Conservation (phyloP, 2,888 invertebrate species). For the Zaprionus lineosus region DNA sequence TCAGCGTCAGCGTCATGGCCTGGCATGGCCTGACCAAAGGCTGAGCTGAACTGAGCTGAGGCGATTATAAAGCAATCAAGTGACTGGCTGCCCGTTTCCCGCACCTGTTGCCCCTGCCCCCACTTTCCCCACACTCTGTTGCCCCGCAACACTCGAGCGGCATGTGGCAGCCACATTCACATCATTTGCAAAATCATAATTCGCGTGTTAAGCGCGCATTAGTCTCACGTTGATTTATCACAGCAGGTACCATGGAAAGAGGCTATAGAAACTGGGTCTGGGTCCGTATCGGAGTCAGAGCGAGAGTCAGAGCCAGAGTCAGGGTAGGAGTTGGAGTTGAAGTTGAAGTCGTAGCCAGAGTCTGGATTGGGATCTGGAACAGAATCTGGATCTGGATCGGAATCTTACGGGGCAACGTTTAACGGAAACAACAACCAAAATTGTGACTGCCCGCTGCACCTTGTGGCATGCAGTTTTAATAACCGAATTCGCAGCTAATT, state of each 20-base stretch:
- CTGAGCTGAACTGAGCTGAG: constrained; percentile 4
- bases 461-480: constrained; percentile 56
- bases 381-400: constrained; percentile 16
- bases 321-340: no score
- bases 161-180: constrained; percentile 42
- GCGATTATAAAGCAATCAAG: constrained; percentile 76
- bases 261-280: constrained; percentile 67
- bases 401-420: no score
- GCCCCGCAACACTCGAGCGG: neutral
- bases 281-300: constrained; percentile 40
- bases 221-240: constrained; percentile 81
- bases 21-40: constrained; percentile 13
- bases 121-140: neutral
- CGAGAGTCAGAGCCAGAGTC: no score
- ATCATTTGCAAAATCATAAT: constrained; percentile 80
- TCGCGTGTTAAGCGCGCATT: constrained; percentile 80
- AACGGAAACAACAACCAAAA: no score
- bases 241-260: constrained; percentile 65
- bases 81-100: constrained; percentile 8
- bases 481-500: constrained; percentile 74
- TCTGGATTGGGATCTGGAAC: constrained; percentile 11
- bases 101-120: neutral
- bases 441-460: constrained; percentile 21
- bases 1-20: neutral
- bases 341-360: no score